Evolutionary conservation across 2,113 vertebrate species (phyloP).

Genomic region (Danionella cerebrum): DNA sequence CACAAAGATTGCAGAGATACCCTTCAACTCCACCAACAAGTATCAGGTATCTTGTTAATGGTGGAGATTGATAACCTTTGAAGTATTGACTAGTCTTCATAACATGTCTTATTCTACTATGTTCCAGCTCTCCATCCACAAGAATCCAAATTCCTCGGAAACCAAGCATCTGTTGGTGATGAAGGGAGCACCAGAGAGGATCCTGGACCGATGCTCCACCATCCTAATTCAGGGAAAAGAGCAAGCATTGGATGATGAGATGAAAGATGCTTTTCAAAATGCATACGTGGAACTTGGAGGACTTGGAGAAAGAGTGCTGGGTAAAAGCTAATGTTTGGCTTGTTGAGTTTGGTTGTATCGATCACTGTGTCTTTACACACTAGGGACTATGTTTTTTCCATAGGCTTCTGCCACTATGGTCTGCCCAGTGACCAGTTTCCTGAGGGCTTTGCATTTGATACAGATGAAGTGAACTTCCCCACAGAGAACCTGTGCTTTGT

Average conservation of each 20-base stretch:
- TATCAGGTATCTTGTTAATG: constrained; percentile 71
- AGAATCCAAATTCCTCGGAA: constrained; percentile 59
- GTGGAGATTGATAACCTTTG: not conserved
- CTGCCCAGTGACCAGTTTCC: constrained; percentile 76
- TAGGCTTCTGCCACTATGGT: constrained; percentile 80
- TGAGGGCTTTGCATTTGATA: constrained; percentile 76
- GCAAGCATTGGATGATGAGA: constrained; percentile 73
- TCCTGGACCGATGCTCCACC: constrained; percentile 80
- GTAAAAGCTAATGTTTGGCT: constrained; percentile 44
- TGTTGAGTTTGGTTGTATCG: not conserved
- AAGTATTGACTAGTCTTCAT: not conserved
- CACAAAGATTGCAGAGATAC: constrained; percentile 77
- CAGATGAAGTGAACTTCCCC: constrained; percentile 83
- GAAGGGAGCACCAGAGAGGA: constrained; percentile 88
- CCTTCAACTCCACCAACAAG: constrained; percentile 93
- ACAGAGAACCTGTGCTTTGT: constrained; percentile 81
- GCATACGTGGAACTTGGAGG: constrained; percentile 84
- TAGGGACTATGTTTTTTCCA: not conserved
- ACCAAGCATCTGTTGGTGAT: constrained; percentile 79
- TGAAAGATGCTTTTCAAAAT: constrained; percentile 81
- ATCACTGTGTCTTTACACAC: not conserved
- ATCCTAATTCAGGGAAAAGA: constrained; percentile 81
- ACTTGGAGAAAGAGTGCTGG: constrained; percentile 80
- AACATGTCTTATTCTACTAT: not conserved
- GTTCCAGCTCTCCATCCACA: constrained; percentile 80